Base-by-base conservation (phyloP, 2,797 vertebrate genomes). In the Oreochromis mossambicus region DNA sequence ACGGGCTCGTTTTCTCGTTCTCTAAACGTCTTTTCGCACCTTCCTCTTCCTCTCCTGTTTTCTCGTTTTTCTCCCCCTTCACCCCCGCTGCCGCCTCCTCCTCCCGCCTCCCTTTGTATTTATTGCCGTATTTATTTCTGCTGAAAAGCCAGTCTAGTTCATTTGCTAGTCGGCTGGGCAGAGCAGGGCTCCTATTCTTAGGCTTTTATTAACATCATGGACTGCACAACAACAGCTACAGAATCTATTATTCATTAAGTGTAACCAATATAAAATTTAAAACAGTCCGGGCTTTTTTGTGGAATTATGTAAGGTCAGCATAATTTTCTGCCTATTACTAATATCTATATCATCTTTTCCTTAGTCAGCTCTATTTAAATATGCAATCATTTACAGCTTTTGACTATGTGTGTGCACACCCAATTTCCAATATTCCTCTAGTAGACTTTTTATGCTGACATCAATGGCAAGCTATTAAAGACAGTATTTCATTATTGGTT, bases 401-500 rank as follows among this genome's bases (percentile, higher is more conserved):
- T 98, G 97, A 98, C 97, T 98, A 97, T 99, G 97, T 98, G 97
- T 97, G 97, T 91, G 89, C 92, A 93, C 96, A 97, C 97, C 97
- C 98, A 97, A 98, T 98, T 98, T 99, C 97, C 98, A 99, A 99
- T 99, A 99, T 98, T 99, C 98, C 97, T 97, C 97, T 96, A 97
- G 96, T 97, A 97, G 97, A 98, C 97, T 98, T 99, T 99, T 99
- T 99, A 98, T 99, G 98, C 98, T 99, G 98, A 99, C 98, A 99
- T 99, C 98, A 99, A 99, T 99, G 97, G 97, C 97, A 97, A 97
- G 98, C 98, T 99, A 99, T 99, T 99, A 99, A 99, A 99, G 97
- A 98, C 98, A 98, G 97, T 99, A 98, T 99, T 99, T 99, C 98
- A 99, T 99, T 99, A 99, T 98, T 98, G 98, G 97, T 98, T 99